phyloP scores from a whole-genome alignment of 2,888 invertebrate species.

The Chloromyia formosa region DNA sequence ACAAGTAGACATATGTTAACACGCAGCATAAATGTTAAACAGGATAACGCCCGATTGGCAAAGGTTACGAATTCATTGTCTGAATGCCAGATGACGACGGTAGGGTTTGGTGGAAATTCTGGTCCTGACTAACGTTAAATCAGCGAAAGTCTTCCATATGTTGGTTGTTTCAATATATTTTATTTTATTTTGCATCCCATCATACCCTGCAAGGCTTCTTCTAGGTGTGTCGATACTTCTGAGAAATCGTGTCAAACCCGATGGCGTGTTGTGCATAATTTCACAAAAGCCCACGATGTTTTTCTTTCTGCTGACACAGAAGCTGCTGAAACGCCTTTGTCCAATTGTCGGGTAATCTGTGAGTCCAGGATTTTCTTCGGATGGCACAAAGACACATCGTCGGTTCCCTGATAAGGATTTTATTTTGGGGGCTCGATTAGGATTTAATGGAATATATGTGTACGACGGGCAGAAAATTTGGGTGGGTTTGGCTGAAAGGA shows the following conservation, averaged over 20 bases:
- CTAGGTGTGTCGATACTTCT: not conserved
- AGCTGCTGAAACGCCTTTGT: constrained; percentile 2
- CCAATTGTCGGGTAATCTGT: constrained; percentile 7
- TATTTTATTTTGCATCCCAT: no score
- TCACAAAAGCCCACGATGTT: not conserved
- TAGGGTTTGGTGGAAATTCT: not conserved
- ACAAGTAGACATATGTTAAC: constrained; percentile 21
- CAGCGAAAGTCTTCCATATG: not conserved
- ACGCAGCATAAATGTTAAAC: constrained; percentile 35
- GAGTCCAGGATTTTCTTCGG: not conserved
- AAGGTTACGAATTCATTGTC: constrained; percentile 3
- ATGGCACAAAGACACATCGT: not conserved
- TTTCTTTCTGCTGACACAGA: constrained; percentile 7
- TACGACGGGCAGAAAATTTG: not conserved
- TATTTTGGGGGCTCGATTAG: not conserved
- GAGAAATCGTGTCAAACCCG: not conserved
- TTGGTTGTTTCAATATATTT: not conserved
- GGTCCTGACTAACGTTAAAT: not conserved
- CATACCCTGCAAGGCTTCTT: no score
- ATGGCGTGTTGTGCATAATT: constrained; percentile 22
- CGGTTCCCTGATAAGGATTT: not conserved
- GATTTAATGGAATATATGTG: not conserved
- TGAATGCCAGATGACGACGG: not conserved
- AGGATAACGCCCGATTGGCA: constrained; percentile 1
- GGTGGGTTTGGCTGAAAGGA: not conserved